phyloP scores from a whole-genome alignment of 2,113 vertebrate genomes.

The Gymnocephalus cernua region DNA sequence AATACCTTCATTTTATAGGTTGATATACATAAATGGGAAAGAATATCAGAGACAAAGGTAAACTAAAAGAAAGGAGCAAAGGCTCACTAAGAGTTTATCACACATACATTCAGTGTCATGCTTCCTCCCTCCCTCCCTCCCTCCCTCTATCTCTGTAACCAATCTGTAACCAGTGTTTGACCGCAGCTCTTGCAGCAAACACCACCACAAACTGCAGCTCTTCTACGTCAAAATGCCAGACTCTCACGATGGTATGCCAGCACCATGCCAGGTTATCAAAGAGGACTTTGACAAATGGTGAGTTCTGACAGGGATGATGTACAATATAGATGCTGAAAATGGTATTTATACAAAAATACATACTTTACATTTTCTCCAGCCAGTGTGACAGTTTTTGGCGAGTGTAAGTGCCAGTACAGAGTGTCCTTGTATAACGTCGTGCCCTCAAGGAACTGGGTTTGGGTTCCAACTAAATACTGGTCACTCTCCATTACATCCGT shows the following conservation, averaged over 20 bases:
- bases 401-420: not conserved
- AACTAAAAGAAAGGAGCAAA: not conserved
- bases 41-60: not conserved
- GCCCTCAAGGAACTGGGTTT: slow-evolving; percentile 20
- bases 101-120: slow-evolving; percentile 6
- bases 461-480: slow-evolving; percentile 9
- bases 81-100: not conserved
- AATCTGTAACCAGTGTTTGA: slow-evolving; percentile 50
- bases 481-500: slow-evolving; percentile 19
- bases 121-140: slow-evolving; percentile 26
- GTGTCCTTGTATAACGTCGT: slow-evolving; percentile 16
- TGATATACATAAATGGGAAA: slow-evolving; percentile 22
- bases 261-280: slow-evolving; percentile 78
- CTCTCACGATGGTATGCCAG: slow-evolving; percentile 62
- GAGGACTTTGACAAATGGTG: slow-evolving; percentile 76
- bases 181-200: slow-evolving; percentile 49
- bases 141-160: slow-evolving; percentile 38
- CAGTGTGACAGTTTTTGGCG: not conserved
- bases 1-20: slow-evolving; percentile 9
- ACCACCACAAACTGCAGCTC: slow-evolving; percentile 52
- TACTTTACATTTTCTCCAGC: not conserved
- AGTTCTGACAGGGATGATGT: slow-evolving; percentile 52
- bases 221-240: slow-evolving; percentile 71
- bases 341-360: not conserved
- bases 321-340: not conserved